Base-by-base conservation (phyloP, 2,888 invertebrate species). In the Theodoxus fluviatilis region DNA sequence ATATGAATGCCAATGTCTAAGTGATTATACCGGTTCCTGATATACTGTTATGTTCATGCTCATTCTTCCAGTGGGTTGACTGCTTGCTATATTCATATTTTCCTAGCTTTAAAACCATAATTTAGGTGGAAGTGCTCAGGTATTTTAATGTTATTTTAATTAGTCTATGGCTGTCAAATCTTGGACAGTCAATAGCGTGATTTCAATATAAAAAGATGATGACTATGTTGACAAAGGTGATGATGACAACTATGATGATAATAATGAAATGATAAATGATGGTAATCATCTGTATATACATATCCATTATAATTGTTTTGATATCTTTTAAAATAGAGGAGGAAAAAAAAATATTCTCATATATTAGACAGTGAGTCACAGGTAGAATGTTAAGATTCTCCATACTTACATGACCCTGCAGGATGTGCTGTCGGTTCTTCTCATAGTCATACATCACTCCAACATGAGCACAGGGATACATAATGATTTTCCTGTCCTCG, bases 341-440 rank as follows among this genome's bases (percentile, higher is more conserved):
- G 22, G 15, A n/a, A 22, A 18, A 57, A 15, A 18, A 57, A 57
- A 3, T 25, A n/a, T 22, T 1, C 12, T 57, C 25, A 18, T 22
- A 22, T 15, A 2, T 15, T 57, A 22, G 18, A 57, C 18, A 57
- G 7, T 18, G 9, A 15, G 9, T 18, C 9, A 18, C 9, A 43
- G 18, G 9, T 43, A 43, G 18, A 43, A 43, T 9, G 18, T 43
- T 43, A 57, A 22, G 25, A 57, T 18, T 57, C 7, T 57, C 57
- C 57, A 57, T 71, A 85, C 90, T 89, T 81, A 93, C 93, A 82
- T 93, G 93, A 59, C 92, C 92, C 80, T 91, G 91, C 52, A 93
- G 88, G 76, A 91, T 89, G 78, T 86, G 88, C 89, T 91, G 91
- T 71, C 89, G 78, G 75, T 90, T 90, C 4, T 87, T 88, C 52